These are phyloP conservation scores for Strix uralensis DNA, from an alignment of 2,113 vertebrate species.

Conservation along the genomic window DNA sequence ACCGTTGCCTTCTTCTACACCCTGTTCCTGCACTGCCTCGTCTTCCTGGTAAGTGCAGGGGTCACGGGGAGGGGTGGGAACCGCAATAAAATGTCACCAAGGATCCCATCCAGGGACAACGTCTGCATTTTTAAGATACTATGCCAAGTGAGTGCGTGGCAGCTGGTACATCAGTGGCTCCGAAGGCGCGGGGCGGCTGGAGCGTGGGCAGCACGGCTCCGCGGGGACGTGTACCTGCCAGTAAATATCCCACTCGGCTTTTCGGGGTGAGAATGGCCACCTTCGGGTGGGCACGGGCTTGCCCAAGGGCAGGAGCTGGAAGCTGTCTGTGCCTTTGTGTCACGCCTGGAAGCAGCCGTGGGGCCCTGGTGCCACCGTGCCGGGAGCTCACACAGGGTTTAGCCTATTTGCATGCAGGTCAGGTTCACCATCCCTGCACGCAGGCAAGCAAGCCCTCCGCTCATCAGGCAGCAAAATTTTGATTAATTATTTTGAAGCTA, in stretches of 20 bases:
- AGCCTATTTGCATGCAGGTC: neutral
- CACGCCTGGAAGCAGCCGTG: neutral
- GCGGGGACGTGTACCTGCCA: fast-evolving
- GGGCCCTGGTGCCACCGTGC: fast-evolving
- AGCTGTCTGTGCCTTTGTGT: neutral
- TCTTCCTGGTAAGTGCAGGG: conserved; percentile 81
- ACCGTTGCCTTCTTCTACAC: conserved; percentile 97
- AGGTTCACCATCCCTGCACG: neutral
- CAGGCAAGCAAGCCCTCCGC: neutral
- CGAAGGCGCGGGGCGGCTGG: fast-evolving
- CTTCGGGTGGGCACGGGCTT: neutral
- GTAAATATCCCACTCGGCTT: fast-evolving
- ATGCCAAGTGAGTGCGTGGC: fast-evolving
- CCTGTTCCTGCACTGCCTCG: conserved; percentile 89
- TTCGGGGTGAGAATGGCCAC: neutral
- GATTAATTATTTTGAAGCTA: neutral
- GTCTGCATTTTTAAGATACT: neutral
- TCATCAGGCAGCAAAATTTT: neutral
- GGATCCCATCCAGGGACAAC: neutral
- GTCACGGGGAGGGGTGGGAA: fast-evolving
- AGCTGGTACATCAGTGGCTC: neutral
- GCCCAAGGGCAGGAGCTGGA: neutral
- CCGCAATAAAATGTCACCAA: fast-evolving
- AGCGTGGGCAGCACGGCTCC: fast-evolving
- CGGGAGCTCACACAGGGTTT: fast-evolving